phyloP scores from a whole-genome alignment of 2,113 vertebrate genomes.

The Triplophysa dalaica region DNA sequence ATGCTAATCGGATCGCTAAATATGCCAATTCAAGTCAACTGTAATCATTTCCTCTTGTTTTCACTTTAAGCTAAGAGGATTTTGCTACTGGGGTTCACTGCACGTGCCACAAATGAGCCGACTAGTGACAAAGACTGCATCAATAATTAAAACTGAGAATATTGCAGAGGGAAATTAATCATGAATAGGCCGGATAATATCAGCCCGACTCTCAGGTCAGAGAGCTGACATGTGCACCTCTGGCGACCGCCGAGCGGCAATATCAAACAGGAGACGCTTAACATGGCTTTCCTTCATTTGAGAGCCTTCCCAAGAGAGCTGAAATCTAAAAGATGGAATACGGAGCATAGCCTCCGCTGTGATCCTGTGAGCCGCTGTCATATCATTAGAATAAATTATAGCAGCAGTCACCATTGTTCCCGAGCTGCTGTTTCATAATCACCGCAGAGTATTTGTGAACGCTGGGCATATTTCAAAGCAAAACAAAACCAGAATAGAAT shows the following conservation, averaged over 20 bases:
- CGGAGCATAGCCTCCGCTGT: background rate
- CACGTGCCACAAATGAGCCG: slow-evolving; percentile 57
- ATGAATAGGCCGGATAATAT: slow-evolving; percentile 62
- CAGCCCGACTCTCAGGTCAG: slow-evolving; percentile 49
- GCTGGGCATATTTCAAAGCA: slow-evolving; percentile 38
- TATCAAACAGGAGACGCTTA: slow-evolving; percentile 38
- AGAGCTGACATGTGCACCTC: slow-evolving; percentile 46
- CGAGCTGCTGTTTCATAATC: slow-evolving; percentile 24
- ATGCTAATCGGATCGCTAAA: background rate
- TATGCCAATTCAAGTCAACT: background rate
- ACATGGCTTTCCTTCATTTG: slow-evolving; percentile 9
- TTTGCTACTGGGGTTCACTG: slow-evolving; percentile 1
- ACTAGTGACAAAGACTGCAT: slow-evolving; percentile 61
- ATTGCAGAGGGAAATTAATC: slow-evolving; percentile 63
- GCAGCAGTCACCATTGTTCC: slow-evolving; percentile 4
- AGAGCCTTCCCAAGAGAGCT: background rate
- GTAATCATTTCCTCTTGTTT: background rate
- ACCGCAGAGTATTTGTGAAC: slow-evolving; percentile 14
- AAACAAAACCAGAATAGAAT: slow-evolving; percentile 36
- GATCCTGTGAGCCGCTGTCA: slow-evolving; percentile 33
- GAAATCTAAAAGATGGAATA: slow-evolving; percentile 8
- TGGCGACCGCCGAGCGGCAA: slow-evolving; percentile 45
- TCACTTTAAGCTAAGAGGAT: background rate
- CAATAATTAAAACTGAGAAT: slow-evolving; percentile 72
- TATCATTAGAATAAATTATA: slow-evolving; percentile 36